Base-by-base conservation (phyloP, 2,797 vertebrate species). In the Cyclopterus lumpus region DNA sequence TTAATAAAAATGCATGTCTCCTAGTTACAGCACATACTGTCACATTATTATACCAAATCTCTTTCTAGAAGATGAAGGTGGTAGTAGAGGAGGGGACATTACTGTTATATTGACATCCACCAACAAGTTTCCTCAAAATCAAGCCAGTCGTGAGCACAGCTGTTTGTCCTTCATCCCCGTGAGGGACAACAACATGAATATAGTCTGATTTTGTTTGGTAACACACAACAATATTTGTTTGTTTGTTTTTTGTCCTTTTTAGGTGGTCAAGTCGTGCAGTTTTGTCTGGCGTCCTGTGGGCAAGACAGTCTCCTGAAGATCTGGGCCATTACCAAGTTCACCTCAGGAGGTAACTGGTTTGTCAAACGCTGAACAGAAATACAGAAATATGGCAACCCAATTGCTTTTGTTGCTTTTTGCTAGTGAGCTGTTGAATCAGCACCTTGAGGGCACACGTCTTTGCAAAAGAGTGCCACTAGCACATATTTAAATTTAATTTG, bases 261-360 rank as follows among this genome's bases (percentile, higher is more conserved):
- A 89, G 93, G 78, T 79, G 91, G 63, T 86, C 80, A 87, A 55
- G 81, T 87, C 2, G 90, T 91, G 55, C 92, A 91, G 90, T 97
- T 96, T 83, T 90, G 49, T 63, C 87, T 99, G 92, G 97, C 96
- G 12, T 97, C 98, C 15, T 98, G 96, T 88, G 98, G 98, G 78
- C 98, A 99, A 89, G 98, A 99, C 90, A 96, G 94, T 87, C 92
- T 91, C 60, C 86, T 97, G 85, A 97, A 96, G 92, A 94, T 99
- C 73, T 99, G 98, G 98, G 24, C 91, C 36, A 71, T 98, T 77
- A 95, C 91, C 75, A 91, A 86, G 82, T 79, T 83, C 42, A 79
- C 67, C 81, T 49, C 76, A 66, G 86, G 89, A 95, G 96, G 97
- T 99, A 93, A 28, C 26, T 2, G 22, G 22, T 28, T 28, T 28